Percentiles rank a stretch among this genome's conserved stretches.
phyloP scores from a whole-genome alignment of 2,888 invertebrate species.

The Phalera bucephala region DNA sequence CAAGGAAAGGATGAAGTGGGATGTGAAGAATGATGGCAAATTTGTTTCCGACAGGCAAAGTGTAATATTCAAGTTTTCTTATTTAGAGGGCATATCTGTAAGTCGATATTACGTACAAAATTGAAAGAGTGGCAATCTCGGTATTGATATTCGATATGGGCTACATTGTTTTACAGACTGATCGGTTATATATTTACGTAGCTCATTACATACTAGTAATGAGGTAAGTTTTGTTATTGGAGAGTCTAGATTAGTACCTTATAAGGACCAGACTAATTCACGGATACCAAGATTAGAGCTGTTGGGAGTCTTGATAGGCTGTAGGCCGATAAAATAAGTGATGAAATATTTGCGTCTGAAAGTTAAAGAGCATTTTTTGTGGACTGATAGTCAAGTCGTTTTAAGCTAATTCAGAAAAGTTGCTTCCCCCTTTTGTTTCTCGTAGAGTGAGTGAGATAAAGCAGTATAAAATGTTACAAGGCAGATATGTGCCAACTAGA shows the following conservation, averaged over 20 bases:
- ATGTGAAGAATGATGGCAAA: not conserved
- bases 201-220: not conserved
- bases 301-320: not conserved
- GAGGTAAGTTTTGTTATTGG: not conserved
- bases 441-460: not conserved
- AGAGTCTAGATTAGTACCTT: not conserved
- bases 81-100: no score
- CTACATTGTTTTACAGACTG: conserved; percentile 2
- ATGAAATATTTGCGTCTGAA: not conserved
- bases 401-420: not conserved
- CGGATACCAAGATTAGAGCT: not conserved
- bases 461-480: not conserved
- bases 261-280: not conserved
- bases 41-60: no score
- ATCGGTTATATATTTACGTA: not conserved
- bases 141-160: not conserved
- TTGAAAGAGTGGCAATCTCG: no score
- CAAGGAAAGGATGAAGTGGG: conserved; percentile 8
- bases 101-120: no score
- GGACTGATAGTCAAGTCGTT: not conserved
- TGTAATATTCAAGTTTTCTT: no score
- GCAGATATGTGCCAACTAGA: not conserved
- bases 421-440: not conserved
- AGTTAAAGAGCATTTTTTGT: not conserved
- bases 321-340: not conserved